Base-by-base conservation (phyloP, 1,140 invertebrate genomes). In the Brachionus rotundiformis region DNA sequence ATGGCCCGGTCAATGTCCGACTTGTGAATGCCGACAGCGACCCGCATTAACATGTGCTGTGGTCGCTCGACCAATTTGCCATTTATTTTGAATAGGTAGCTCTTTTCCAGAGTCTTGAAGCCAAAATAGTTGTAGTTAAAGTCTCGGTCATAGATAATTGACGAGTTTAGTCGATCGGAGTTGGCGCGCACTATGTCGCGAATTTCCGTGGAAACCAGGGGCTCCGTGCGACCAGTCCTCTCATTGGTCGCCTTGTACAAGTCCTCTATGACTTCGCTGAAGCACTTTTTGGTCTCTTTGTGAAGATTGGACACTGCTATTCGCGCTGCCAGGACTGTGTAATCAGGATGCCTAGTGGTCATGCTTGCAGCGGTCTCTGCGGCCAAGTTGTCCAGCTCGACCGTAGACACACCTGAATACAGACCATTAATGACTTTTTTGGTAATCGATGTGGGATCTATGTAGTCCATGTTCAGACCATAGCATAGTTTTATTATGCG, bases 91-190 rank as follows among this genome's bases (percentile, higher is more conserved):
- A 99, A 87, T 68, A 99, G 89, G 87, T 99, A 99, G 1, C 95
- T 97, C 82, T 94, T 90, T 86, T 99, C 97, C 63, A 99, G 88
- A 3, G 97, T 99, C 90, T 92, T 99, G 85, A 99, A 99, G 41
- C 96, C 97, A 91, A 99, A 99, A 86, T 97, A 99, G 86, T 96
- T 97, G 87, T 98, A 99, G 80, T 91, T 92, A 86, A 95, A 99
- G 89, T 99, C 98, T 83, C 97, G 91, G 85, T 98, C 95, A 88
- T 98, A 98, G 68, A 98, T 94, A 84, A 99, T 97, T 3, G 94
- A 92, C n/a, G 95, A 95, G 88, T 99, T 95, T 0, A 99, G 86
- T 85, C 90, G 90, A 80, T 96, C 94, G 31, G 94, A 92, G 89
- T 99, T 92, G 31, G 93, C 91, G 89, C 93, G 92, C 1, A 98